These are phyloP conservation scores for Venustoraphidia nigricollis DNA, from an alignment of 2,888 invertebrate species.

Conservation along the genomic window DNA sequence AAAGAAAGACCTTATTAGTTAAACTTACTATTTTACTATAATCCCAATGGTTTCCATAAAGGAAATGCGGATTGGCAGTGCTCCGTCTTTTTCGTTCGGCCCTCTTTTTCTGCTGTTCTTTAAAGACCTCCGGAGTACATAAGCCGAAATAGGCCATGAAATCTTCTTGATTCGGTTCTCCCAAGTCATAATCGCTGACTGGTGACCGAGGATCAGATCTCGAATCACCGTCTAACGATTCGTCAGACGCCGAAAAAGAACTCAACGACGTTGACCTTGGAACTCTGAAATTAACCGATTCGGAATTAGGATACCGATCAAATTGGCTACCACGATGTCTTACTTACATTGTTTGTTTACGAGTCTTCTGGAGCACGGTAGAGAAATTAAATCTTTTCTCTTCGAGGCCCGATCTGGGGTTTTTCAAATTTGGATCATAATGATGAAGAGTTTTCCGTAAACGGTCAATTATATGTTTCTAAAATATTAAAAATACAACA, in stretches of 20 bases:
- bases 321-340: neutral
- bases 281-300: constrained; percentile 13
- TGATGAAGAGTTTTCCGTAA: constrained; percentile 23
- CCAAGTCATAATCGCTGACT: constrained; percentile 18
- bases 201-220: constrained; percentile 20
- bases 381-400: constrained; percentile 23
- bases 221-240: constrained; percentile 19
- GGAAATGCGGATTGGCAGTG: constrained; percentile 37
- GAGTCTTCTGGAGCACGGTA: constrained; percentile 22
- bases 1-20: neutral
- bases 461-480: constrained; percentile 23
- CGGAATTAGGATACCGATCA: neutral
- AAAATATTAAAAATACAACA: constrained; percentile 6
- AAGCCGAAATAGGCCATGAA: constrained; percentile 30
- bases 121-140: constrained; percentile 29
- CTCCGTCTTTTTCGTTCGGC: constrained; percentile 36
- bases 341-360: constrained; percentile 20
- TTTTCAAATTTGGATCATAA: constrained; percentile 22
- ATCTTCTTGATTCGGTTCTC: constrained; percentile 24
- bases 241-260: constrained; percentile 22
- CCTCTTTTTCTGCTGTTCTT: constrained; percentile 33
- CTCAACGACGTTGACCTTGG: constrained; percentile 20
- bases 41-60: constrained; percentile 26
- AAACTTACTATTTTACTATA: constrained; percentile 5
- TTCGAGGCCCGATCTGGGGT: constrained; percentile 22